phyloP scores from a whole-genome alignment of 2,113 vertebrate species.

The Microcebus griseorufus region DNA sequence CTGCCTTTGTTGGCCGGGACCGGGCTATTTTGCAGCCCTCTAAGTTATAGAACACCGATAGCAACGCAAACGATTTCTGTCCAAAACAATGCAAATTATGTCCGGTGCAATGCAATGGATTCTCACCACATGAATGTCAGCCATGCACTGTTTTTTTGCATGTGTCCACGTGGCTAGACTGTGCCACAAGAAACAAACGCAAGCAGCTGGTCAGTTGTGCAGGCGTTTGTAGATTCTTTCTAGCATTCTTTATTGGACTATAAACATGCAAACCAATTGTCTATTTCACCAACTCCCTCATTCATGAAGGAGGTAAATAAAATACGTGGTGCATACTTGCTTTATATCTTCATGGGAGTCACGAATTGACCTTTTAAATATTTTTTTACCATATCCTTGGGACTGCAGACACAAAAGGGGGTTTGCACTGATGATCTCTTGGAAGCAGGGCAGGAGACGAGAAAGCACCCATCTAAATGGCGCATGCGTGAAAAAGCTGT shows the following conservation, averaged over 20 bases:
- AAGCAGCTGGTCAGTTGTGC: too few species aligned
- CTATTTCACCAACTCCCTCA: neutral
- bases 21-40: neutral
- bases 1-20: neutral
- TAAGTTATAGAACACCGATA: neutral
- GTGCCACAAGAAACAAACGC: neutral
- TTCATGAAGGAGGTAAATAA: neutral
- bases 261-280: neutral
- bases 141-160: neutral
- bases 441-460: neutral
- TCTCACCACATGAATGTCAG: neutral
- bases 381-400: neutral
- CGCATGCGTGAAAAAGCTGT: fast-evolving
- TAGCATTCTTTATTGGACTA: neutral
- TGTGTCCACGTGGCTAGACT: neutral
- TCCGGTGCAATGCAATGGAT: fast-evolving
- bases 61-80: neutral
- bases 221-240: neutral
- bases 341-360: neutral
- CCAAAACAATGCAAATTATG: neutral
- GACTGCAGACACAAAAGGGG: neutral
- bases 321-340: neutral
- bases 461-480: neutral
- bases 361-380: neutral
- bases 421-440: neutral